Percentiles rank a stretch among this genome's conserved stretches.
phyloP scores from a whole-genome alignment of 2,113 vertebrate genomes.

The Morone saxatilis region DNA sequence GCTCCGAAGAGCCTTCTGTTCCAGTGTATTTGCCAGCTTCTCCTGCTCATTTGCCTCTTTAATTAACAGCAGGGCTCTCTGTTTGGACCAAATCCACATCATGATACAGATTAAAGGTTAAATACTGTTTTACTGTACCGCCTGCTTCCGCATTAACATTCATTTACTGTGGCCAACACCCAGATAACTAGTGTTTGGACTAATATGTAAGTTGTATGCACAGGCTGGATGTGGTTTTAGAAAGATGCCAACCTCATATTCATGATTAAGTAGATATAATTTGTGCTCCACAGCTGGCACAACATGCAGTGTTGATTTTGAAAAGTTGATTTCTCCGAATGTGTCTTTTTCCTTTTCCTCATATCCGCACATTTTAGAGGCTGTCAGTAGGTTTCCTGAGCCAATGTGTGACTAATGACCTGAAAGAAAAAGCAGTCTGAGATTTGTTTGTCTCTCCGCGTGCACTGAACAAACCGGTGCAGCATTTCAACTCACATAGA shows the following conservation, averaged over 20 bases:
- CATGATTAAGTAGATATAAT: not conserved
- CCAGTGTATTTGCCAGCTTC: not conserved
- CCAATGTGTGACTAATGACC: not conserved
- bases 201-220: not conserved
- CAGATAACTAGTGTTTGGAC: not conserved
- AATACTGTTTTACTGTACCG: not conserved
- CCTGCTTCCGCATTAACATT: constrained; percentile 1
- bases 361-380: not conserved
- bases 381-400: not conserved
- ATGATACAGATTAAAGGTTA: constrained; percentile 34
- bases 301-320: not conserved
- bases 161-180: constrained; percentile 8
- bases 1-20: not conserved
- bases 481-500: not conserved
- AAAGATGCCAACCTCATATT: not conserved
- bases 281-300: not conserved
- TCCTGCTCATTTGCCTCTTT: not conserved
- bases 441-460: not conserved
- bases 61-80: not conserved
- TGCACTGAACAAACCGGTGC: not conserved
- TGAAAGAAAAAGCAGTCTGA: not conserved
- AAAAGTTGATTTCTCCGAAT: not conserved
- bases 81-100: constrained; percentile 31
- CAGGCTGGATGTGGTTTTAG: not conserved
- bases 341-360: not conserved